Evolutionary conservation across 1,140 invertebrate species (phyloP).

Genomic region (Trichonephila clavipes): DNA sequence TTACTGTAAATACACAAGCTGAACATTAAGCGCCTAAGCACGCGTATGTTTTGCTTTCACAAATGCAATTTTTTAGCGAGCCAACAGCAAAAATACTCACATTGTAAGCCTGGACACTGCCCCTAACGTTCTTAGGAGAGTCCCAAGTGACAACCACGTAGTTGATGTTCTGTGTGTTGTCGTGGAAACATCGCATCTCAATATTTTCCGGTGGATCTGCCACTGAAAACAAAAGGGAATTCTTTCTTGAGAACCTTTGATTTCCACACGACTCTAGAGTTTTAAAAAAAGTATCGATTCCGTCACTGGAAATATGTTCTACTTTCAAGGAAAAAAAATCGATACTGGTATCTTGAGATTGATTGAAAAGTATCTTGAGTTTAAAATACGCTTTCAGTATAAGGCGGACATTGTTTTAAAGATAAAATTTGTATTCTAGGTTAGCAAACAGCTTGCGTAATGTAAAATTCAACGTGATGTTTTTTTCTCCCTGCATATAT

Average conservation of each 20-base stretch:
- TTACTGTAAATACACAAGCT: not conserved
- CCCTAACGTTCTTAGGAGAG: slow-evolving; percentile 77
- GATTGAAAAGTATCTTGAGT: not conserved
- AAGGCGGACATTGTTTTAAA: not conserved
- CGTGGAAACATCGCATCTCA: slow-evolving; percentile 75
- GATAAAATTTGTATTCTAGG: not conserved
- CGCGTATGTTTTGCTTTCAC: not conserved
- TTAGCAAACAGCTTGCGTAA: no score
- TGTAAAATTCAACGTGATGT: no score
- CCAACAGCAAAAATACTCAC: slow-evolving; percentile 67
- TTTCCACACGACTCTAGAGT: not conserved
- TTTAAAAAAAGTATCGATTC: slow-evolving; percentile 19
- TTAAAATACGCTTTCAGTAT: not conserved
- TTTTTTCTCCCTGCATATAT: no score
- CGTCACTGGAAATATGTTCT: not conserved
- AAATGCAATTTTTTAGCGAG: not conserved
- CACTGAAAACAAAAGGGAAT: slow-evolving; percentile 45
- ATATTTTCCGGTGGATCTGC: slow-evolving; percentile 78
- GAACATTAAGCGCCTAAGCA: not conserved
- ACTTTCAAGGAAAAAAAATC: not conserved
- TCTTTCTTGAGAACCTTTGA: not conserved
- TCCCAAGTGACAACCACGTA: slow-evolving; percentile 78
- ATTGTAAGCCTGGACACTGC: slow-evolving; percentile 78
- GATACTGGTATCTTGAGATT: not conserved
- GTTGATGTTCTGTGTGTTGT: slow-evolving; percentile 70